phyloP scores from a whole-genome alignment of 2,797 vertebrate genomes.

The Antrozous pallidus region DNA sequence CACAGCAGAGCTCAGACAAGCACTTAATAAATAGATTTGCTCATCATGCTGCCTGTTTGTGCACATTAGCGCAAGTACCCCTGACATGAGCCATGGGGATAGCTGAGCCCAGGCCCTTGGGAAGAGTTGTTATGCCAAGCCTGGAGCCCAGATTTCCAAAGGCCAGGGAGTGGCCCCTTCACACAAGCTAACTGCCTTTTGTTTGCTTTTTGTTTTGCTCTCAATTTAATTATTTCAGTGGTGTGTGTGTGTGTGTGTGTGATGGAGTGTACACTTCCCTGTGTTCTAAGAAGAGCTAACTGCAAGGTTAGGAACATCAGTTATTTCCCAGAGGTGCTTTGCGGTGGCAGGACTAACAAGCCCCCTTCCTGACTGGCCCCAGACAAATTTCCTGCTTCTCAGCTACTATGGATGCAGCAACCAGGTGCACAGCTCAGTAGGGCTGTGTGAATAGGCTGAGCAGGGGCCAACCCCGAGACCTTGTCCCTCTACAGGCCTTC shows the following conservation, averaged over 20 bases:
- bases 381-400: not conserved
- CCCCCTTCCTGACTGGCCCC: not conserved
- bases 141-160: not conserved
- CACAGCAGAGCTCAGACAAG: constrained; percentile 35
- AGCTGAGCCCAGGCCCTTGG: not conserved
- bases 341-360: not conserved
- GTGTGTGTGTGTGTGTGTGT: not conserved
- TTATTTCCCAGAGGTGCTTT: not conserved
- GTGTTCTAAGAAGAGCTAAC: not conserved
- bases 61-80: constrained; percentile 44
- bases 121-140: constrained; percentile 29
- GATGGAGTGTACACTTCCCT: not conserved
- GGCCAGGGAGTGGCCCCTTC: constrained; percentile 5
- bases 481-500: not conserved
- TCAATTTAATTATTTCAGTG: not conserved
- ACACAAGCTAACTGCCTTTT: not conserved
- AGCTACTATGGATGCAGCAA: not conserved
- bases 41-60: constrained; percentile 62
- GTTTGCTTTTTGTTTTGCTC: not conserved
- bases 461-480: not conserved
- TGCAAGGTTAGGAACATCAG: not conserved
- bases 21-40: constrained; percentile 56
- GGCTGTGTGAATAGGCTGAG: not conserved
- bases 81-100: constrained; percentile 20
- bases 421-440: not conserved